phyloP scores from a whole-genome alignment of 2,888 invertebrate genomes.

The Sialis lutaria region DNA sequence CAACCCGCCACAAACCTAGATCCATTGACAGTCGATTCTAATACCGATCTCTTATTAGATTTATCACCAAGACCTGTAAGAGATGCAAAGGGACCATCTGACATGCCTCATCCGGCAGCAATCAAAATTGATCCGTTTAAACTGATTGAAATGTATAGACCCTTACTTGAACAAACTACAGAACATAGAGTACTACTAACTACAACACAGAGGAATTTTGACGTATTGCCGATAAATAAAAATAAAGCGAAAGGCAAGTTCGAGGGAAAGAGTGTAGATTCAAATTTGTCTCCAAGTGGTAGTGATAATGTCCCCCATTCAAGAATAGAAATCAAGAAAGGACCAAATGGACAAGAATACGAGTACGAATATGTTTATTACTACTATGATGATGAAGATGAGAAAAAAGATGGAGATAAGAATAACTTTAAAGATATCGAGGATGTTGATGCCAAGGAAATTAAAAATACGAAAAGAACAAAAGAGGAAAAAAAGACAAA shows the following conservation, averaged over 20 bases:
- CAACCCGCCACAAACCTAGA: no score
- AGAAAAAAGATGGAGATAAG: slow-evolving; percentile 24
- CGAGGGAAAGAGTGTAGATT: slow-evolving; percentile 18
- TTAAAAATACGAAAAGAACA: slow-evolving; percentile 19
- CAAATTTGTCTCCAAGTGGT: slow-evolving; percentile 42
- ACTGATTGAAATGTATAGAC: slow-evolving; percentile 19
- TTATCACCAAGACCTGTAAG: slow-evolving; percentile 2
- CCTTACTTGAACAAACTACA: slow-evolving; percentile 2
- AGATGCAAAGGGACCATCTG: background rate
- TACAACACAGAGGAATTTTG: slow-evolving; percentile 22
- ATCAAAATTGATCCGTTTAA: slow-evolving; percentile 20
- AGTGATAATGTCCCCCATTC: slow-evolving; percentile 51
- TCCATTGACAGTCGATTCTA: no score
- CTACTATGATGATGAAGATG: slow-evolving; percentile 72
- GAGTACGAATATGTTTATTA: slow-evolving; percentile 87
- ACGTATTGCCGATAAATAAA: slow-evolving; percentile 16
- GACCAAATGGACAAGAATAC: slow-evolving; percentile 77
- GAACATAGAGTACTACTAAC: slow-evolving; percentile 1
- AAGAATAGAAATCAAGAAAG: slow-evolving; percentile 68
- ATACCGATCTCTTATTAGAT: no score
- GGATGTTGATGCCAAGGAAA: slow-evolving; percentile 47
- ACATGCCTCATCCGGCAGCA: slow-evolving; percentile 17
- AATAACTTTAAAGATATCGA: slow-evolving; percentile 25
- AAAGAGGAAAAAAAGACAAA: slow-evolving; percentile 21
- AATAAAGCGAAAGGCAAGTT: slow-evolving; percentile 18